Evolutionary conservation across 2,113 vertebrate genomes (phyloP).

Genomic region (Actinemys pallida): DNA sequence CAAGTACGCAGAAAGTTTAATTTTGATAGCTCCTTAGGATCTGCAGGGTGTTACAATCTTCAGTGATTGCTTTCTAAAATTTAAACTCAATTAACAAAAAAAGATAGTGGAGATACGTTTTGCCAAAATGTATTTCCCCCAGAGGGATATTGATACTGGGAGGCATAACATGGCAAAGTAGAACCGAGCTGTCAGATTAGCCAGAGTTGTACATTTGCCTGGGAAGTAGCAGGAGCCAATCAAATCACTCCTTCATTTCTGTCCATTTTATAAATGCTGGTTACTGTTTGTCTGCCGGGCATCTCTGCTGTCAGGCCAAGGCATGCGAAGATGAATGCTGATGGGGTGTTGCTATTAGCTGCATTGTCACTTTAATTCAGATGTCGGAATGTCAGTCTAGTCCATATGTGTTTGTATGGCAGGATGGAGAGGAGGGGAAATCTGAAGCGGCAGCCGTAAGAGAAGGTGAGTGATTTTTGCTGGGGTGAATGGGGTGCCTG

Average conservation of each 20-base stretch:
- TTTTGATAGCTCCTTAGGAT: fast-evolving
- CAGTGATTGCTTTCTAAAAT: neutral
- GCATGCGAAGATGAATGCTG: neutral
- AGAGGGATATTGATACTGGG: neutral
- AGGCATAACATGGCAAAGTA: neutral
- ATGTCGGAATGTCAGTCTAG: neutral
- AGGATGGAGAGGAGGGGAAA: slow-evolving; percentile 16
- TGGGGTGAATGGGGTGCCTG: neutral
- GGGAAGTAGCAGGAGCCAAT: neutral
- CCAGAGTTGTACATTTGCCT: neutral
- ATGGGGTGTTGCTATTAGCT: neutral
- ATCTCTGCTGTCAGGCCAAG: neutral
- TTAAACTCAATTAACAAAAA: neutral
- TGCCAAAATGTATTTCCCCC: neutral
- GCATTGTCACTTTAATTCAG: neutral
- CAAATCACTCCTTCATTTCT: neutral
- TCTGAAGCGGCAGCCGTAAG: fast-evolving
- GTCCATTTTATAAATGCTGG: neutral
- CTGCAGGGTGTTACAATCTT: too few relatives aligned
- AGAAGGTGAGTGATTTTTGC: slow-evolving; percentile 46
- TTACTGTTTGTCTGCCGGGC: neutral
- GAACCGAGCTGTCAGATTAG: neutral
- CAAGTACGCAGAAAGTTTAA: neutral
- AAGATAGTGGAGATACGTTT: neutral
- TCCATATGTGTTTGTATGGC: slow-evolving; percentile 3